Evolutionary conservation across 2,888 invertebrate genomes (phyloP).

Genomic region (Limnephilus lunatus): DNA sequence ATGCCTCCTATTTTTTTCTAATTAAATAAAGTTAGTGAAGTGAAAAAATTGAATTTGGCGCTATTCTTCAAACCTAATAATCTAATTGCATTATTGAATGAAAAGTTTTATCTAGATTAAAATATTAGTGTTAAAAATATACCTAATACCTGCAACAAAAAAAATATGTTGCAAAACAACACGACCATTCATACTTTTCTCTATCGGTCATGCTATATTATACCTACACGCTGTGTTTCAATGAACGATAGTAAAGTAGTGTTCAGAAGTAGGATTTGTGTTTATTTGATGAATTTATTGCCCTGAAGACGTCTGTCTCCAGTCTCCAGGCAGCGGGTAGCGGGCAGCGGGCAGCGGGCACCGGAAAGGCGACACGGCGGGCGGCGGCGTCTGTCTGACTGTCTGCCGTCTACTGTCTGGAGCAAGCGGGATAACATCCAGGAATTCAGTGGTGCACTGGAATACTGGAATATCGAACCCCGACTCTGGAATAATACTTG

Average conservation of each 20-base stretch:
- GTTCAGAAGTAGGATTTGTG: background rate
- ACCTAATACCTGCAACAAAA: background rate
- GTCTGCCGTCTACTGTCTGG: constrained; percentile 26
- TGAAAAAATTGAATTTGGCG: too few species aligned
- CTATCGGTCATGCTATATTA: background rate
- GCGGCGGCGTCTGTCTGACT: constrained; percentile 44
- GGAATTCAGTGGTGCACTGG: constrained; percentile 47
- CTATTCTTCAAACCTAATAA: too few species aligned
- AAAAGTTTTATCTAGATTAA: background rate
- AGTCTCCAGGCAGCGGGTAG: background rate
- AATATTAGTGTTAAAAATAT: background rate
- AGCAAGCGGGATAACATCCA: background rate
- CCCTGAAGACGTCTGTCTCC: background rate
- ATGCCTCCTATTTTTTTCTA: too few species aligned
- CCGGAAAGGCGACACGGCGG: background rate
- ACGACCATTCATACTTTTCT: background rate
- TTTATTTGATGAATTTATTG: constrained; percentile 10
- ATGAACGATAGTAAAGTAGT: background rate
- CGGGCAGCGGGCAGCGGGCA: background rate
- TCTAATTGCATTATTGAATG: background rate
- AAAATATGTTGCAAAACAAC: background rate
- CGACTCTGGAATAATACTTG: constrained; percentile 57
- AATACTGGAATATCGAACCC: constrained; percentile 55
- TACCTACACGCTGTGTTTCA: background rate
- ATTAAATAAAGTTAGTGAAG: too few species aligned